phyloP scores from a whole-genome alignment of 2,113 vertebrate species.

The Alosa alosa region DNA sequence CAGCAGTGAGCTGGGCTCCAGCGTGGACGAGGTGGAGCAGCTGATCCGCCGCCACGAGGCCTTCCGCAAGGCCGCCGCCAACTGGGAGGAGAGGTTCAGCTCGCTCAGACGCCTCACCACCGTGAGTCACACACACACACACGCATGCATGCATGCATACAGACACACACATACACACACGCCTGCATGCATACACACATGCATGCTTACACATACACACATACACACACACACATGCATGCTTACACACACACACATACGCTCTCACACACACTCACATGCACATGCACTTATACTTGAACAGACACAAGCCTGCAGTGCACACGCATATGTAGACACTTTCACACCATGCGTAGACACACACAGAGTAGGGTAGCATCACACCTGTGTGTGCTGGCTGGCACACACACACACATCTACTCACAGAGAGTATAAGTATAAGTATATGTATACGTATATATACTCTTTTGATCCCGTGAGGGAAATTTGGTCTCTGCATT shows the following conservation, averaged over 20 bases:
- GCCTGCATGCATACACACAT: background rate
- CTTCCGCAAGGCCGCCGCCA: conserved; percentile 86
- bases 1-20: conserved; percentile 87
- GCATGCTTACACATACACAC: too few species aligned
- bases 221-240: background rate
- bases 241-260: background rate
- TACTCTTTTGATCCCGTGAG: too few species aligned
- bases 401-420: background rate
- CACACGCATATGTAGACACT: background rate
- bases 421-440: too few species aligned
- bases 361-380: too few species aligned
- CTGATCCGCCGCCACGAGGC: conserved; percentile 91
- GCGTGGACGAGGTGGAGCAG: conserved; percentile 95
- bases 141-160: background rate
- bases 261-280: too few species aligned
- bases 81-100: conserved; percentile 95
- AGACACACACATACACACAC: conserved; percentile 68
- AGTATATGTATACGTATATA: too few species aligned
- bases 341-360: background rate
- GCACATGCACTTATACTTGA: too few species aligned
- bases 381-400: too few species aligned
- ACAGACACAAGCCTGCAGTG: too few species aligned
- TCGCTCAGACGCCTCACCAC: conserved; percentile 87
- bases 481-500: too few species aligned
- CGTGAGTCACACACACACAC: conserved; percentile 40